Conservation (phyloP, 2,888 invertebrate species). For the Galeruca laticollis region DNA sequence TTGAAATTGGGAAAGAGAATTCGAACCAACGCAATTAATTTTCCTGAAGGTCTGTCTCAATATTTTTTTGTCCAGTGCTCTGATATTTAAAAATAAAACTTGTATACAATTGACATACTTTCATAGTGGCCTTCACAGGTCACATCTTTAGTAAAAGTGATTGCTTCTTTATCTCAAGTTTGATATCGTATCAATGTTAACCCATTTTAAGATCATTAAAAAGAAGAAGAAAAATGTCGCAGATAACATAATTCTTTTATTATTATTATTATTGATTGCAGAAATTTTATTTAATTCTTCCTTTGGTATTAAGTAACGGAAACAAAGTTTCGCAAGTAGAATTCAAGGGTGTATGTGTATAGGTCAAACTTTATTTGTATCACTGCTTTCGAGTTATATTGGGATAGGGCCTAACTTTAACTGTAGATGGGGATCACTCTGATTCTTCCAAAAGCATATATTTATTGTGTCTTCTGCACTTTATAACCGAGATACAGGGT, state of each 20-base stretch:
- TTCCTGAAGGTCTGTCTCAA: constrained; percentile 2
- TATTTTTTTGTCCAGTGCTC: constrained; percentile 7
- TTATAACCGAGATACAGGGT: no score
- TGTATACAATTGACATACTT: constrained; percentile 62
- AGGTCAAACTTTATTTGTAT: no score
- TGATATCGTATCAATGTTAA: constrained; percentile 52
- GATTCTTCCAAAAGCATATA: no score
- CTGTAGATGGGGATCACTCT: no score
- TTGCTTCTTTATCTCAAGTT: constrained; percentile 46
- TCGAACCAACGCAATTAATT: background rate
- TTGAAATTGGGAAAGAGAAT: background rate
- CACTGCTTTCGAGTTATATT: no score
- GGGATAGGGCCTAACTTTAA: no score
- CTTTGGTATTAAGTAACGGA: no score
- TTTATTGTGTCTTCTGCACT: no score
- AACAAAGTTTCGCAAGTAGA: no score
- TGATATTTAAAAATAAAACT: constrained; percentile 46
- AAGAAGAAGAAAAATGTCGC: constrained; percentile 13
- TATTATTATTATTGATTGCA: constrained; percentile 7
- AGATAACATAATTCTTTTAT: background rate
- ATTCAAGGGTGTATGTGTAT: no score
- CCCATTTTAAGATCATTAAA: constrained; percentile 48
- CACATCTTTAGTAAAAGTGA: constrained; percentile 61
- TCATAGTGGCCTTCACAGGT: constrained; percentile 61
- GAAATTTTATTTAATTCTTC: background rate